Evolutionary conservation across 2,113 vertebrate genomes (phyloP), one percentile per base, ranked within the genome.

Genomic region (Lampris incognitus): DNA sequence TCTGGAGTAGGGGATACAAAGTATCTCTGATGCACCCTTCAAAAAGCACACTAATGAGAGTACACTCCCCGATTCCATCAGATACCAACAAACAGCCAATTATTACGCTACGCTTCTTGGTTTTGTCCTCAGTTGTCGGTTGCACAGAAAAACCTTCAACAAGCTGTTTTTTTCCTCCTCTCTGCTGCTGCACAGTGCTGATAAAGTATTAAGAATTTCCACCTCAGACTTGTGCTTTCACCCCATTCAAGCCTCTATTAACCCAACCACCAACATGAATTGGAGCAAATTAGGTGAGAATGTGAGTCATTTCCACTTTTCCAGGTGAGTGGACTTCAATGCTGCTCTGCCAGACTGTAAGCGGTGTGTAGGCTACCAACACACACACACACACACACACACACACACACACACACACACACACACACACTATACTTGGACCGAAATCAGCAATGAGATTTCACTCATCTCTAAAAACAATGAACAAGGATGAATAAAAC

Each of bases 31-130:
- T 56, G 76, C 67, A 73, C 3, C 42, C 49, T 58, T 66, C 67
- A 51, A 81, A 58, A 59, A 79, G 40, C 54, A 61, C 66, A 65
- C 66, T 84, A 87, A 90, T 82, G 83, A 81, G 64, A 78, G 36
- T 6, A 1, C 9, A 63, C 69, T 75, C 51, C n/a, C 56, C 37
- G 0, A 3, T 69, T 62, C 24, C 74, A 81, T 75, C 74, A 60
- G 24, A 24, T 24, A 24, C 24, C 49, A 72, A 71, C 50, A 84
- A 79, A 54, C 52, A 51, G 58, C 54, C 64, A 51, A 77, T 81
- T 72, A 82, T 67, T 55, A 60, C 62, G 10, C 57, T 68, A 66
- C 72, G 66, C 69, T 64, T 73, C 83, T 78, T 62, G 78, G 68
- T 77, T 85, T 72, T 4, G 60, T 38, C 24, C 11, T 73, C 64